Evolutionary conservation across 2,888 invertebrate species (phyloP), one percentile per base, ranked within the genome.

Genomic region (Scaptomyza caliginosa): DNA sequence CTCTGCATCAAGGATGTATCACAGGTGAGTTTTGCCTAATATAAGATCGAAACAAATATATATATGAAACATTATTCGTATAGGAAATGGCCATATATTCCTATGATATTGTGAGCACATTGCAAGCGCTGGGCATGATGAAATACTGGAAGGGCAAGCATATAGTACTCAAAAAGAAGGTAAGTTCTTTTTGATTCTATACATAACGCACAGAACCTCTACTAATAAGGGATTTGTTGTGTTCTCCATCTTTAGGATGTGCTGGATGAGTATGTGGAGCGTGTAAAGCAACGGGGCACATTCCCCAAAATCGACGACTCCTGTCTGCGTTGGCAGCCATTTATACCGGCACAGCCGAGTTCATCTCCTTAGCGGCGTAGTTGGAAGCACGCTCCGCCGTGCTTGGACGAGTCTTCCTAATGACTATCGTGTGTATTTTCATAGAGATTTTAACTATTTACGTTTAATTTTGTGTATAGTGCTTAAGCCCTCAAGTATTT

Each of bases 101-200:
- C 1, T 98, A 98, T 90, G 99, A 99, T 91, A 98, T 99, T 67
- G 98, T 99, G 21, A 98, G 98, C 74, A 99, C 99, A 3, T 92
- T 99, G 38, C 98, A 99, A 89, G 97, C 98, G 16, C 93, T 99
- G 73, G 98, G 98, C 6, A 97, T 99, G 94, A 96, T 99, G 95
- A 99, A 99, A 92, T 99, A 99, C 91, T 99, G 99, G 98, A 99
- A 99, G 92, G 98, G 98, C 65, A 98, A 98, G 91, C 99, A 99
- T 92, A 96, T 99, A 83, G 97, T 99, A 49, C 93, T 99, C 52
- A 98, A 97, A 91, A 96, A 97, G 92, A 96, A 96, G 95, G 96
- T 96, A 83, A 89, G 92, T 17, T n/a, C 2, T 3, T 10, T 1
- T 23, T 11, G 17, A 7, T 28, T 39, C 5, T 21, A 38, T 16